Percentiles rank a stretch among this genome's conserved stretches.
Evolutionary conservation across 1,140 invertebrate genomes (phyloP).

Genomic region (Neodiprion fabricii): DNA sequence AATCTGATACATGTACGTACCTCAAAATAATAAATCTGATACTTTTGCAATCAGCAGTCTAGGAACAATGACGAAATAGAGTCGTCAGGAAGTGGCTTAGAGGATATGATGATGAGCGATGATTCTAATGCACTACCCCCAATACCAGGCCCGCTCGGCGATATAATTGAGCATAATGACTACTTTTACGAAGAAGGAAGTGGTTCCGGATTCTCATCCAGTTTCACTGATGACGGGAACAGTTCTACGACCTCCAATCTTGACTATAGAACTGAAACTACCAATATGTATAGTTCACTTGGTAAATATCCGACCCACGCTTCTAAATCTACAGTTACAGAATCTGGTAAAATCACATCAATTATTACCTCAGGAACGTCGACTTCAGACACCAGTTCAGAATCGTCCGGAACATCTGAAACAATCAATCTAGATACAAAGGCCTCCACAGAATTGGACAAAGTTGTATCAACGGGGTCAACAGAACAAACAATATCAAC

Average conservation of each 20-base stretch:
- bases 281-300: slow-evolving; percentile 17
- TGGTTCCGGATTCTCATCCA: slow-evolving; percentile 33
- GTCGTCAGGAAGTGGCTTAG: slow-evolving; percentile 31
- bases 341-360: too few species aligned
- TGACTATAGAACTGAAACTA: slow-evolving; percentile 31
- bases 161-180: not conserved
- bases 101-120: slow-evolving; percentile 71
- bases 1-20: slow-evolving; percentile 1
- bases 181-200: slow-evolving; percentile 45
- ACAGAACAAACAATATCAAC: slow-evolving; percentile 8
- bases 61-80: slow-evolving; percentile 23
- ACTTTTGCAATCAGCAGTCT: slow-evolving; percentile 6
- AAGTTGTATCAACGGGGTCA: slow-evolving; percentile 18
- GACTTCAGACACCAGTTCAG: too few species aligned
- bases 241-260: slow-evolving; percentile 26
- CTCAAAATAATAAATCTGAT: slow-evolving; percentile 7
- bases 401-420: slow-evolving; percentile 23
- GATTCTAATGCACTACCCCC: slow-evolving; percentile 49
- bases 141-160: slow-evolving; percentile 30
- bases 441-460: slow-evolving; percentile 9
- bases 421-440: slow-evolving; percentile 26
- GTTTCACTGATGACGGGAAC: slow-evolving; percentile 19
- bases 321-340: slow-evolving; percentile 18
- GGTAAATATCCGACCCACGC: slow-evolving; percentile 18
- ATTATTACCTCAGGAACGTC: too few species aligned